Conservation (phyloP, 2,888 invertebrate species). For the Tortricodes alternella region DNA sequence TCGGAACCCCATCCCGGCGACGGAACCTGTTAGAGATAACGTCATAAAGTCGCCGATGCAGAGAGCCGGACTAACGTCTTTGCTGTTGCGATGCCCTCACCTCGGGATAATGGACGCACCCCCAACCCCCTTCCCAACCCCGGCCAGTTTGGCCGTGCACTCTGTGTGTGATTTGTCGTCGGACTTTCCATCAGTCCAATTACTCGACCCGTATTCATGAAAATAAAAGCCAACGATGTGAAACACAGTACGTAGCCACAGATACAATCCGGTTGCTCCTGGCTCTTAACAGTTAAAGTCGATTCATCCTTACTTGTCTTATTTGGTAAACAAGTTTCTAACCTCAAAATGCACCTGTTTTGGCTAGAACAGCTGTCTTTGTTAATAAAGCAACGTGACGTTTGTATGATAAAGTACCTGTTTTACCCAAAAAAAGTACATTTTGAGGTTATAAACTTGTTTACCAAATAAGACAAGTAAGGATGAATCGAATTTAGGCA, state of each 20-base stretch:
- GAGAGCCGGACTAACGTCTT: constrained; percentile 79
- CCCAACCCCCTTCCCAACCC: constrained; percentile 40
- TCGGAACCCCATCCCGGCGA: constrained; percentile 57
- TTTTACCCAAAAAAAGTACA: too few relatives aligned
- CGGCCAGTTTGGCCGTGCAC: constrained; percentile 26
- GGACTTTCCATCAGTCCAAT: constrained; percentile 29
- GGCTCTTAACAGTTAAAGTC: constrained; percentile 24
- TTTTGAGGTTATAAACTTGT: too few relatives aligned
- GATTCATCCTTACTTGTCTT: too few relatives aligned
- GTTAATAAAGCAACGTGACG: too few relatives aligned
- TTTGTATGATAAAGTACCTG: too few relatives aligned
- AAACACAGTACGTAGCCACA: neutral
- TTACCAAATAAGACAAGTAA: too few relatives aligned
- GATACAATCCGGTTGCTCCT: constrained; percentile 8
- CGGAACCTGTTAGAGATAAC: constrained; percentile 81
- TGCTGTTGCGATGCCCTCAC: constrained; percentile 72
- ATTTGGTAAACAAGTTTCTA: too few relatives aligned
- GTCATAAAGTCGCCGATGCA: constrained; percentile 80
- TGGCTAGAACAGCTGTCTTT: too few relatives aligned
- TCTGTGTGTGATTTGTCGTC: constrained; percentile 29
- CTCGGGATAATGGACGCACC: constrained; percentile 73
- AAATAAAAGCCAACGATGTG: neutral
- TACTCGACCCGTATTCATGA: constrained; percentile 23
- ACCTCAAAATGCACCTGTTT: too few relatives aligned
- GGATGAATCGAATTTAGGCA: too few relatives aligned